Percentiles rank a stretch among this genome's conserved stretches.
Evolutionary conservation across 1,140 invertebrate species (phyloP).

Genomic region (Schlechtendalia chinensis): DNA sequence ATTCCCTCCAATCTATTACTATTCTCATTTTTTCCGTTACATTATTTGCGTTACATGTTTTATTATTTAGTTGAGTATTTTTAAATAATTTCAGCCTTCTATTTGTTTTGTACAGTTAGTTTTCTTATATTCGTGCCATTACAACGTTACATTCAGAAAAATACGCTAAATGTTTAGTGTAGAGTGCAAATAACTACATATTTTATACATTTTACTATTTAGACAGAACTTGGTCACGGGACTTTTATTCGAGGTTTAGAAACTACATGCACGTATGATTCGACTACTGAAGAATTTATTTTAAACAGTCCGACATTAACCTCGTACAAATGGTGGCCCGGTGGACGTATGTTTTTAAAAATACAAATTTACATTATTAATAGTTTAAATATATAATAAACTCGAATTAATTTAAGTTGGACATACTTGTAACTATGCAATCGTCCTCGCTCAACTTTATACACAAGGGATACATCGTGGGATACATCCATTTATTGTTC

Average conservation of each 20-base stretch:
- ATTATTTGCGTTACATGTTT: too few species aligned
- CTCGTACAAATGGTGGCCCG: slow-evolving; percentile 93
- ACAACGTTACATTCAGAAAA: too few species aligned
- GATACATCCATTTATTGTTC: slow-evolving; percentile 90
- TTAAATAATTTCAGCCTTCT: too few species aligned
- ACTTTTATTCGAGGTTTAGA: slow-evolving; percentile 88
- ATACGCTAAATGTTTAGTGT: too few species aligned
- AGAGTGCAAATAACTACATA: too few species aligned
- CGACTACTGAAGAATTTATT: slow-evolving; percentile 79
- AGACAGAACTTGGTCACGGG: slow-evolving; percentile 92
- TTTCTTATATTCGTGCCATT: too few species aligned
- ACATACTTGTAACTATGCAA: slow-evolving; percentile 87
- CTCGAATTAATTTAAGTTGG: slow-evolving; percentile 67
- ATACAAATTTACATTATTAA: neutral
- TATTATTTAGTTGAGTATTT: too few species aligned
- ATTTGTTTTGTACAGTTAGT: too few species aligned
- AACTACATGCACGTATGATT: slow-evolving; percentile 88
- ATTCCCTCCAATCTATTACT: too few species aligned
- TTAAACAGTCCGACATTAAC: slow-evolving; percentile 83
- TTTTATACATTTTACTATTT: slow-evolving; percentile 9
- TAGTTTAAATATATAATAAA: neutral
- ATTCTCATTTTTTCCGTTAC: too few species aligned
- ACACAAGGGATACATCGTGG: slow-evolving; percentile 81
- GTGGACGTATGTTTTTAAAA: slow-evolving; percentile 70
- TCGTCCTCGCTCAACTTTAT: slow-evolving; percentile 87